A percentile compares a stretch with the other conserved stretches of the same genome.
These are phyloP conservation scores for Synanthedon vespiformis DNA, from an alignment of 2,888 invertebrate species.

Conservation along the genomic window DNA sequence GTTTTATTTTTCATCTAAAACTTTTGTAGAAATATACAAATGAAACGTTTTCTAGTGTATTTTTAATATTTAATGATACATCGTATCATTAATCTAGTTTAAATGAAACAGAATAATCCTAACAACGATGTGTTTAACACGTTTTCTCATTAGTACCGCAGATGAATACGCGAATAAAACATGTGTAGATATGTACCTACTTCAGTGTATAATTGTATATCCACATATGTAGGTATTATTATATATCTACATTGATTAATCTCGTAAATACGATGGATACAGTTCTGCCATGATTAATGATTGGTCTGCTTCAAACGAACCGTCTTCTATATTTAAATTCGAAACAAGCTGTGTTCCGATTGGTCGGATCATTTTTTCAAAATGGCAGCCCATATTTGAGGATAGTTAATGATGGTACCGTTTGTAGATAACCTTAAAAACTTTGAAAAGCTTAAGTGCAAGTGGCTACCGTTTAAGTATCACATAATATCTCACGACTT, in stretches of 20 bases:
- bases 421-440: slow-evolving; percentile 39
- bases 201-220: background rate
- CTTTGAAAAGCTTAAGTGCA: slow-evolving; percentile 38
- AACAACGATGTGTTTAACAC: background rate
- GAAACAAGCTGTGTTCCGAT: slow-evolving; percentile 27
- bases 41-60: background rate
- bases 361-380: slow-evolving; percentile 47
- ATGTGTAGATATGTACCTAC: background rate
- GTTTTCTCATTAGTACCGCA: background rate
- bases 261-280: slow-evolving; percentile 14
- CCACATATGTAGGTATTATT: background rate
- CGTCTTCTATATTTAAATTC: slow-evolving; percentile 51
- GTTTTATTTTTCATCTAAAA: slow-evolving; percentile 17
- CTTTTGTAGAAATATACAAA: background rate
- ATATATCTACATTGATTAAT: slow-evolving; percentile 1
- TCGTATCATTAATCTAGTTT: background rate
- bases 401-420: slow-evolving; percentile 52
- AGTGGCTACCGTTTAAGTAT: slow-evolving; percentile 45
- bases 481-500: slow-evolving; percentile 41
- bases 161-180: background rate
- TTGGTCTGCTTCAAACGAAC: slow-evolving; percentile 10
- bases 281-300: slow-evolving; percentile 50
- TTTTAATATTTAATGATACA: background rate
- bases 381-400: slow-evolving; percentile 58
- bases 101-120: background rate